phyloP scores from a whole-genome alignment of 2,888 invertebrate species.

The Netelia melanura region DNA sequence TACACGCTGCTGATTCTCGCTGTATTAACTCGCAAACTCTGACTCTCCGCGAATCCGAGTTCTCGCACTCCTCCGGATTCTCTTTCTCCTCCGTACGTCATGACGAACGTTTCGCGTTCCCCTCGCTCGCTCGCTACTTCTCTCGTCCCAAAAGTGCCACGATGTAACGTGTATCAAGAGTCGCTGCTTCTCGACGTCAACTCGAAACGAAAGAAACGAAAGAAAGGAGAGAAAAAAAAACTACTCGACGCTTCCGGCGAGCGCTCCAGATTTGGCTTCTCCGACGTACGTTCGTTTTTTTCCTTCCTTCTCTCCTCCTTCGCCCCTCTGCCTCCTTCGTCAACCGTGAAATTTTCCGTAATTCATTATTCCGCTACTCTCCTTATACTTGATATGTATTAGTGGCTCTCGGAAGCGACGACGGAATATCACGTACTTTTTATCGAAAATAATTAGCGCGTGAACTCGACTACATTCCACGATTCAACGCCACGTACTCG shows the following conservation, averaged over 20 bases:
- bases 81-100: conserved; percentile 41
- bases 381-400: conserved; percentile 13
- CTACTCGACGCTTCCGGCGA: conserved; percentile 35
- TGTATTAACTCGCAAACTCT: background rate
- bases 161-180: background rate
- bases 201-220: background rate
- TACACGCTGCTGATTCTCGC: background rate
- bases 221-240: background rate
- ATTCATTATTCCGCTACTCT: conserved; percentile 8
- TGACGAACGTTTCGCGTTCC: background rate
- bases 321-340: background rate
- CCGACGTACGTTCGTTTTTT: background rate
- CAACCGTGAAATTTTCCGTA: conserved; percentile 1
- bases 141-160: background rate
- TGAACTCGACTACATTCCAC: conserved; percentile 76
- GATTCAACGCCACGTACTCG: conserved; percentile 60
- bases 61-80: conserved; percentile 46
- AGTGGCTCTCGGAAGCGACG: conserved; percentile 26
- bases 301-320: background rate
- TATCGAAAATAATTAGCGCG: conserved; percentile 77
- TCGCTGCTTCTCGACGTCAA: background rate
- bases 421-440: conserved; percentile 72
- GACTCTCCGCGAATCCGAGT: conserved; percentile 40
- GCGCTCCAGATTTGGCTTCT: conserved; percentile 59
- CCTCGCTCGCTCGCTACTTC: background rate